Conservation (phyloP, 2,888 invertebrate genomes). For the Cerastis rubricosa region DNA sequence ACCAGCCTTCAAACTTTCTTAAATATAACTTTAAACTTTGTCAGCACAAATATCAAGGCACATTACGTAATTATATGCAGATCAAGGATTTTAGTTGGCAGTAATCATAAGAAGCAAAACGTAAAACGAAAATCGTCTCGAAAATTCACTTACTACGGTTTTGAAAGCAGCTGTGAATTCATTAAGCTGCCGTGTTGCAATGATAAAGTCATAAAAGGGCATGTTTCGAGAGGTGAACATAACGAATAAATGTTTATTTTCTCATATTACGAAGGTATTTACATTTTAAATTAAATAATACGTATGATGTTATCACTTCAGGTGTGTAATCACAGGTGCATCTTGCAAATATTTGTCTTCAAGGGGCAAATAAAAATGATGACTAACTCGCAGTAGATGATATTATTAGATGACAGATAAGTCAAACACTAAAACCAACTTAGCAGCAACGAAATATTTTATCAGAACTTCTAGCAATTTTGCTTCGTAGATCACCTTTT, state of each 20-base stretch:
- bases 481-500: background rate
- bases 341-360: conserved; percentile 33
- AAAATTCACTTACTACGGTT: conserved; percentile 49
- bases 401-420: conserved; percentile 31
- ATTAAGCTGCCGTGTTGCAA: conserved; percentile 67
- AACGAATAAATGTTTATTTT: conserved; percentile 60
- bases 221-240: conserved; percentile 56
- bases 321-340: conserved; percentile 54
- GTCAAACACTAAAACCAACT: background rate
- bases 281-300: conserved; percentile 46
- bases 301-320: conserved; percentile 32
- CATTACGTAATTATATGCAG: conserved; percentile 52
- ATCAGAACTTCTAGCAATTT: background rate
- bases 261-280: conserved; percentile 38
- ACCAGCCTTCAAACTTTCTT: conserved; percentile 23
- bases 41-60: conserved; percentile 56
- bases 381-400: conserved; percentile 34
- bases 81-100: conserved; percentile 60
- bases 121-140: conserved; percentile 46
- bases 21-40: conserved; percentile 16
- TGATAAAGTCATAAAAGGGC: conserved; percentile 71
- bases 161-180: conserved; percentile 68
- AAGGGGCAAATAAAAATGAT: conserved; percentile 28
- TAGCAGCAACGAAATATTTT: background rate
- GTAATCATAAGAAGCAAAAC: conserved; percentile 47